Percentiles rank a stretch among this genome's conserved stretches.
These are phyloP conservation scores for Diachrysia chrysitis DNA, from an alignment of 2,888 invertebrate genomes.

Conservation along the genomic window DNA sequence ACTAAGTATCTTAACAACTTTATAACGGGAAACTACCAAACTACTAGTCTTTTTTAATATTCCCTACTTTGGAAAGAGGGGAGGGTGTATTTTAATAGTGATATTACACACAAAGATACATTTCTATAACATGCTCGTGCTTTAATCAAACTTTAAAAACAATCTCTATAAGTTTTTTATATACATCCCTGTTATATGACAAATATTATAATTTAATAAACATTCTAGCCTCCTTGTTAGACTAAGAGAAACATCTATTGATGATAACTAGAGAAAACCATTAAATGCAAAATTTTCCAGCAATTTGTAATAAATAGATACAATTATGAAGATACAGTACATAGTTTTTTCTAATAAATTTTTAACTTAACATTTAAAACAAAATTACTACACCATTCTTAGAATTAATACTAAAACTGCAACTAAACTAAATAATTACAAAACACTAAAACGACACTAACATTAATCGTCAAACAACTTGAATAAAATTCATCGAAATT, in stretches of 20 bases:
- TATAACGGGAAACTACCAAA: neutral
- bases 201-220: constrained; percentile 17
- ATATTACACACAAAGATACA: neutral
- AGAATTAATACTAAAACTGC: constrained; percentile 7
- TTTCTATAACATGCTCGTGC: neutral
- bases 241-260: neutral
- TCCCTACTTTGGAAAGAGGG: neutral
- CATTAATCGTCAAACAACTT: neutral
- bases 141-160: neutral
- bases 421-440: neutral
- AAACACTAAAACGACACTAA: neutral
- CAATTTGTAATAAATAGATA: neutral
- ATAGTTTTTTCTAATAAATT: neutral
- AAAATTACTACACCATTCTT: neutral
- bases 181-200: constrained; percentile 49
- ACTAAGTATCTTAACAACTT: neutral
- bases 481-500: neutral
- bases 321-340: neutral
- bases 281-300: neutral
- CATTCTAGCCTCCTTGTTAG: neutral
- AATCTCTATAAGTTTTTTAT: constrained; percentile 25
- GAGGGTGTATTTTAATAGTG: neutral
- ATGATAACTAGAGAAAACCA: neutral
- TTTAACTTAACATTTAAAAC: neutral
- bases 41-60: neutral